These are phyloP conservation scores for Theristicus caerulescens DNA, from an alignment of 2,113 vertebrate genomes.

Conservation along the genomic window DNA sequence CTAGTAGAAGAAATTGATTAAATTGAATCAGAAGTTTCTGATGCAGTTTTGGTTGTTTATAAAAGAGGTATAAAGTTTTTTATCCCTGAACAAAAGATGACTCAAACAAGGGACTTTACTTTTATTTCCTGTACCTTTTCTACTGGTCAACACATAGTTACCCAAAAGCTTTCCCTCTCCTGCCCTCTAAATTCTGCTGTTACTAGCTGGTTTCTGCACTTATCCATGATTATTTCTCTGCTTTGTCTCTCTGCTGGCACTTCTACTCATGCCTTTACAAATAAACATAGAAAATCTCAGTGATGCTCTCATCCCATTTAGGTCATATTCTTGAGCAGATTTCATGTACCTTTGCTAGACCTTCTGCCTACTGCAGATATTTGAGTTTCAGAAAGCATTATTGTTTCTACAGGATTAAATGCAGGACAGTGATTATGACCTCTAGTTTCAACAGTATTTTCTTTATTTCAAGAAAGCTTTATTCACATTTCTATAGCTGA, in stretches of 20 bases:
- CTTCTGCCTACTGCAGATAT: neutral
- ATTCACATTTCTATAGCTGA: neutral
- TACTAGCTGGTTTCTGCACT: neutral
- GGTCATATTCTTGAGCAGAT: neutral
- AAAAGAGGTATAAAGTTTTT: neutral
- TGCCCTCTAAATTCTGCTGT: neutral
- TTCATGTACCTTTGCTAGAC: neutral
- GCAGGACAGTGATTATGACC: neutral
- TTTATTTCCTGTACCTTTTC: neutral
- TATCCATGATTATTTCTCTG: neutral
- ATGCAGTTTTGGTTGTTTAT: neutral
- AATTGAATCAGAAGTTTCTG: neutral
- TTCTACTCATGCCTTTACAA: neutral
- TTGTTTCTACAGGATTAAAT: neutral
- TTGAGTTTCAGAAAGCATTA: neutral
- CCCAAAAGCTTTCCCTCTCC: fast-evolving
- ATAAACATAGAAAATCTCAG: neutral
- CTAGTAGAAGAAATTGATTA: neutral
- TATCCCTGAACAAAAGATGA: neutral
- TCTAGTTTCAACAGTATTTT: neutral
- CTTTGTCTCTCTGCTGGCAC: neutral
- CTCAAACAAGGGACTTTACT: neutral
- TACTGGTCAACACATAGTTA: neutral
- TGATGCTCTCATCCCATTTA: neutral
- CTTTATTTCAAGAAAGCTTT: neutral